A percentile compares a stretch with the other conserved stretches of the same genome.
phyloP scores from a whole-genome alignment of 2,797 vertebrate genomes.

The Todus mexicanus region DNA sequence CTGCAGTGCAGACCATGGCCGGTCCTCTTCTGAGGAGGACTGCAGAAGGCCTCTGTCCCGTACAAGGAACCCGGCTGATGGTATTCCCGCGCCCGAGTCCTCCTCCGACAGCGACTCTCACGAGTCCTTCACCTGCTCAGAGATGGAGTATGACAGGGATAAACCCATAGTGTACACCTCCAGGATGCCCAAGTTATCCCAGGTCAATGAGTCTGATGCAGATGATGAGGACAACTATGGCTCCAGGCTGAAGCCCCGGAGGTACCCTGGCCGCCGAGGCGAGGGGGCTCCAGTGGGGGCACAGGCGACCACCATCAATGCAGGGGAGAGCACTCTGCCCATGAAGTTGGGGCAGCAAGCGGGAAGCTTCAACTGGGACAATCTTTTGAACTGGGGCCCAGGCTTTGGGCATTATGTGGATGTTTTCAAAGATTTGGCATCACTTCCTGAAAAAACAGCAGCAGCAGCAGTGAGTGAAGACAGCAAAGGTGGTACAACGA shows the following conservation, averaged over 20 bases:
- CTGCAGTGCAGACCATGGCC: slow-evolving; percentile 95
- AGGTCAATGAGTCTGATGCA: slow-evolving; percentile 95
- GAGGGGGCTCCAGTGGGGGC: slow-evolving; percentile 84
- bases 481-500: slow-evolving; percentile 82
- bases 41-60: slow-evolving; percentile 90
- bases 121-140: slow-evolving; percentile 98
- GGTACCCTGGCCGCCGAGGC: slow-evolving; percentile 89
- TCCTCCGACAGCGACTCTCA: slow-evolving; percentile 99
- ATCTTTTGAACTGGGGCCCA: slow-evolving; percentile 97
- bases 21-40: slow-evolving; percentile 96
- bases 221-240: slow-evolving; percentile 92
- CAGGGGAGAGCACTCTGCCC: slow-evolving; percentile 83
- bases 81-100: slow-evolving; percentile 92
- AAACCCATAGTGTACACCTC: slow-evolving; percentile 89
- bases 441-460: slow-evolving; percentile 88
- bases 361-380: slow-evolving; percentile 95
- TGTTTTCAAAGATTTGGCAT: slow-evolving; percentile 96
- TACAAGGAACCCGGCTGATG: slow-evolving; percentile 92
- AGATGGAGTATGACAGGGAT: slow-evolving; percentile 97
- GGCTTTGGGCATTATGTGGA: slow-evolving; percentile 98
- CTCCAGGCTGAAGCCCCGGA: slow-evolving; percentile 86
- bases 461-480: slow-evolving; percentile 81
- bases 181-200: slow-evolving; percentile 92
- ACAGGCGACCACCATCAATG: slow-evolving; percentile 55
- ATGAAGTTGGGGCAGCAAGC: slow-evolving; percentile 86